Evolutionary conservation across 2,888 invertebrate genomes (phyloP).

Genomic region (Cepaea hortensis): DNA sequence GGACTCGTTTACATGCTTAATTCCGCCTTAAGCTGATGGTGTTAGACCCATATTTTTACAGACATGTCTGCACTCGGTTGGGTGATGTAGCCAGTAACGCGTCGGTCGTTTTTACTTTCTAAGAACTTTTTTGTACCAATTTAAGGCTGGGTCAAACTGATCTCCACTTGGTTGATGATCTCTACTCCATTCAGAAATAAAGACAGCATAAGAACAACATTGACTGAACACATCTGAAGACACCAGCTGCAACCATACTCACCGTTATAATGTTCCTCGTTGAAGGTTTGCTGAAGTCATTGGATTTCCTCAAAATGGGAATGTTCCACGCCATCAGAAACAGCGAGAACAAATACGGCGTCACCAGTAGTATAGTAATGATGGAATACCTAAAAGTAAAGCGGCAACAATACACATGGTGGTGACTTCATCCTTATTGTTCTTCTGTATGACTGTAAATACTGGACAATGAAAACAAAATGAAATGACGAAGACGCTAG

Average conservation of each 20-base stretch:
- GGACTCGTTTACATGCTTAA: no score
- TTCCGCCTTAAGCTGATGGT: no score
- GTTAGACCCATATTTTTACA: no score
- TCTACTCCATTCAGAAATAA: no score
- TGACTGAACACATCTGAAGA: not conserved
- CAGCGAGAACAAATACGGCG: constrained; percentile 52
- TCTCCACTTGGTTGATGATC: no score
- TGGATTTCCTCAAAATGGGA: constrained; percentile 51
- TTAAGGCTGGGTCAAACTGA: no score
- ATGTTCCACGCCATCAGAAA: constrained; percentile 55
- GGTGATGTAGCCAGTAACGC: no score
- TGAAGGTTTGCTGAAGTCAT: constrained; percentile 46
- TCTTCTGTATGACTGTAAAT: not conserved
- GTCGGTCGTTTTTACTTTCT: no score
- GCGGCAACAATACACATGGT: not conserved
- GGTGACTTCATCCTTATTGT: not conserved
- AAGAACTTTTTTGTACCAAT: no score
- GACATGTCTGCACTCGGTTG: no score
- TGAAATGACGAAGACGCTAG: not conserved
- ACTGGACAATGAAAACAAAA: not conserved
- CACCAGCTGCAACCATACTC: constrained; percentile 3
- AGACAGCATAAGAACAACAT: no score
- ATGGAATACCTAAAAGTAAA: constrained; percentile 49
- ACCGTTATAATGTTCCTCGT: constrained; percentile 51
- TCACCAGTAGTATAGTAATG: constrained; percentile 48